phyloP scores from a whole-genome alignment of 2,797 vertebrate genomes.

The Vipera latastei region DNA sequence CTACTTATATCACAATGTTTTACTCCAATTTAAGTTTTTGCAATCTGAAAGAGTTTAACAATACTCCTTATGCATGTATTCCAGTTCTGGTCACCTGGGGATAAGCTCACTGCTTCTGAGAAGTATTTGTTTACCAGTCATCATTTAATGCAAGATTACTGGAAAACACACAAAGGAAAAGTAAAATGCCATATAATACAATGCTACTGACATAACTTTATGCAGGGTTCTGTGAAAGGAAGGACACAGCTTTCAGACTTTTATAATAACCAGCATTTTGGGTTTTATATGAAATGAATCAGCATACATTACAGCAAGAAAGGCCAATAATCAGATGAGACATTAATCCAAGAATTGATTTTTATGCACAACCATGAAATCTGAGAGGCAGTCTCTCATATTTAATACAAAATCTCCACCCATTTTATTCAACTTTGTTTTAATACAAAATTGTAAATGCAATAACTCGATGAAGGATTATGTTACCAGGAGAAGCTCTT shows the following conservation, averaged over 20 bases:
- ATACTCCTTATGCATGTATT: not conserved
- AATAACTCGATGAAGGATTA: not conserved
- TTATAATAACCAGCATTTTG: not conserved
- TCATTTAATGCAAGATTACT: not conserved
- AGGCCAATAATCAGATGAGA: not conserved
- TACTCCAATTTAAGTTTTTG: not conserved
- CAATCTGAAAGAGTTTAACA: not conserved
- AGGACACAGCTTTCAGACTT: not conserved
- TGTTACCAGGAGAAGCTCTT: not conserved
- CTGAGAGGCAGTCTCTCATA: not conserved
- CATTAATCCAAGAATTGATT: not conserved
- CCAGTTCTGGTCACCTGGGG: not conserved
- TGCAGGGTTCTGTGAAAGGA: not conserved
- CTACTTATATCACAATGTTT: not conserved
- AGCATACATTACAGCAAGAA: not conserved
- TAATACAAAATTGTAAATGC: not conserved
- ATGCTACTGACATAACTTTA: not conserved
- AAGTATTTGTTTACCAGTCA: not conserved
- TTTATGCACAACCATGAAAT: not conserved
- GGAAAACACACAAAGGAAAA: not conserved
- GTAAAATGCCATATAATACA: not conserved
- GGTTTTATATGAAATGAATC: not conserved
- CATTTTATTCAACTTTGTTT: not conserved
- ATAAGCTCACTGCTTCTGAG: not conserved
- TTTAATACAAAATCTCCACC: not conserved